phyloP scores from a whole-genome alignment of 2,888 invertebrate species.

The Anoplius nigerrimus region DNA sequence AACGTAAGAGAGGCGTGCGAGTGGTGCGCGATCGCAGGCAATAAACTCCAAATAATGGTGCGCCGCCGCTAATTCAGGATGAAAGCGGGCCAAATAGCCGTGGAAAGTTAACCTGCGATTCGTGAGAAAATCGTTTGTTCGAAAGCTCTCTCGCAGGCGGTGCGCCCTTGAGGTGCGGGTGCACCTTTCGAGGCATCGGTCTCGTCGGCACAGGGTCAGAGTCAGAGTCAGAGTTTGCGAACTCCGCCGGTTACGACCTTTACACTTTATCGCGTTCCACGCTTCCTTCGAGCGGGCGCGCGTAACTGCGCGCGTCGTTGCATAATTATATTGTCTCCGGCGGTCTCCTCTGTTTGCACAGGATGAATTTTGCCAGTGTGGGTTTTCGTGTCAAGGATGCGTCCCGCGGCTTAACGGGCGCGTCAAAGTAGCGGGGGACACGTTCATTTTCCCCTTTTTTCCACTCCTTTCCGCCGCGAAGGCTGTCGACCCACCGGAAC shows the following conservation, averaged over 20 bases:
- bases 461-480: constrained; percentile 39
- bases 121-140: background rate
- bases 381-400: constrained; percentile 53
- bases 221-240: too few relatives aligned
- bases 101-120: background rate
- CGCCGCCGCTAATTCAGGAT: background rate
- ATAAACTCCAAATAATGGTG: background rate
- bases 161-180: too few relatives aligned
- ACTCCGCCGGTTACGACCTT: too few relatives aligned
- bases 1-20: too few relatives aligned
- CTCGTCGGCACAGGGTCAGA: too few relatives aligned
- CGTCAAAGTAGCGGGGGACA: constrained; percentile 7
- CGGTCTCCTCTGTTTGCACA: background rate
- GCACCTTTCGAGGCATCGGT: too few relatives aligned
- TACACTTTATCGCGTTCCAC: too few relatives aligned
- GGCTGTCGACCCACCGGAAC: constrained; percentile 57
- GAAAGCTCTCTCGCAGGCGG: too few relatives aligned
- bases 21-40: too few relatives aligned
- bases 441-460: constrained; percentile 22
- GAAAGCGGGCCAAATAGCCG: constrained; percentile 1
- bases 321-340: too few relatives aligned
- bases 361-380: background rate
- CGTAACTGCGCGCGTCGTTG: too few relatives aligned
- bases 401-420: constrained; percentile 28
- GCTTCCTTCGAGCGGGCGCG: too few relatives aligned